Evolutionary conservation across 2,797 vertebrate genomes (phyloP), one percentile per base, ranked within the genome.

Genomic region (Myotis planiceps): DNA sequence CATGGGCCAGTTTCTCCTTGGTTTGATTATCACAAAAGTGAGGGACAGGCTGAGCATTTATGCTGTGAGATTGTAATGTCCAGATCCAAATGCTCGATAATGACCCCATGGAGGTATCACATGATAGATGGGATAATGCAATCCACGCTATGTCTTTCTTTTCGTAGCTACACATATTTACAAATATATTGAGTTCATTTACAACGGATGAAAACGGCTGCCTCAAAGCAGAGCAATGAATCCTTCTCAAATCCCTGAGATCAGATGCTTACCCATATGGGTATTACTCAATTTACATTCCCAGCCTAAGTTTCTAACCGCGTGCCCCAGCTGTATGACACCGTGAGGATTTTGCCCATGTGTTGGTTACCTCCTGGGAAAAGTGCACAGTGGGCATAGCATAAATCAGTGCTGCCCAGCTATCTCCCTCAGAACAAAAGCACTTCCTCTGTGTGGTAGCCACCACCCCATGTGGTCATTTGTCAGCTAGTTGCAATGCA

Each of bases 401-500:
- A 49, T 49, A 68, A 93, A 92, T 66, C 63, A 37, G 29, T 16
- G 32, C 15, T 39, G 55, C 76, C 82, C 47, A 14, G 37, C 63
- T 78, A 42, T 71, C 75, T n/a, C 37, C 47, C 8, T n/a, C 39
- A 8, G 76, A 92, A 93, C 18, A 65, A 90, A 93, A 90, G 32
- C 13, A 51, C 63, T 93, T 94, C 72, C 90, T 19, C 4, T 69
- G 81, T 29, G 75, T 12, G 25, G 75, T 32, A 34, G 72, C 90
- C 90, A 88, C 96, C 81, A 55, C 92, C 89, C 68, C 47, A 5
- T 92, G 93, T 34, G 19, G 42, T 91, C 94, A 88, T 97, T 95
- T 97, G 93, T 98, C 95, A 97, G 90, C 39, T 68, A 63, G 65
- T 53, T 88, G 84, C 93, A 87, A 94, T 83, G 92, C 74, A 90